Evolutionary conservation across 2,888 invertebrate species (phyloP).

Genomic region (Amblyjoppa fuscipennis): DNA sequence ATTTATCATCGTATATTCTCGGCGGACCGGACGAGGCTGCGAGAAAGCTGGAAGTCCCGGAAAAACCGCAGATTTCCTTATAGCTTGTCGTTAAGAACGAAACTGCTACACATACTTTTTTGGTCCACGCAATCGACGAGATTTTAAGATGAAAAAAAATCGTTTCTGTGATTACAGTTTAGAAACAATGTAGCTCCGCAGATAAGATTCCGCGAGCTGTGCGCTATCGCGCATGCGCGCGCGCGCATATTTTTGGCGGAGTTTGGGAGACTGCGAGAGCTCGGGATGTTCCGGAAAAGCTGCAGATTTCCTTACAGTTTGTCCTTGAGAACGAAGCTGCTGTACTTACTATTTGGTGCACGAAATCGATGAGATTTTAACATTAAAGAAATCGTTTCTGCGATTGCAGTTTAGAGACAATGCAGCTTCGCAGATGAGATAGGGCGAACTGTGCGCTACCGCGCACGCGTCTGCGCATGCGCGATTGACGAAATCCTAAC

Average conservation of each 20-base stretch:
- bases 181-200: background rate
- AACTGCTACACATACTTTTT: background rate
- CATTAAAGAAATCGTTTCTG: background rate
- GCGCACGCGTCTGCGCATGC: background rate
- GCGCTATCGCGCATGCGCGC: background rate
- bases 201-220: background rate
- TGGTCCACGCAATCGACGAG: background rate
- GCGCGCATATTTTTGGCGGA: background rate
- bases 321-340: background rate
- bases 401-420: background rate
- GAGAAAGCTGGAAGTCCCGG: background rate
- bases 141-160: background rate
- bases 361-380: background rate
- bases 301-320: background rate
- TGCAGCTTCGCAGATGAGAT: background rate
- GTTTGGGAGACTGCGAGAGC: background rate
- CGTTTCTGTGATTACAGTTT: background rate
- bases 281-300: background rate
- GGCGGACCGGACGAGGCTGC: slow-evolving; percentile 7
- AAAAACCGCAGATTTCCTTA: background rate
- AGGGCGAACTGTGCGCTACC: background rate
- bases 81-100: background rate
- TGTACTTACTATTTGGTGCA: background rate
- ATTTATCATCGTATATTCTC: background rate
- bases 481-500: slow-evolving; percentile 17